phyloP scores from a whole-genome alignment of 2,797 vertebrate species.

The Aldrovandia affinis region DNA sequence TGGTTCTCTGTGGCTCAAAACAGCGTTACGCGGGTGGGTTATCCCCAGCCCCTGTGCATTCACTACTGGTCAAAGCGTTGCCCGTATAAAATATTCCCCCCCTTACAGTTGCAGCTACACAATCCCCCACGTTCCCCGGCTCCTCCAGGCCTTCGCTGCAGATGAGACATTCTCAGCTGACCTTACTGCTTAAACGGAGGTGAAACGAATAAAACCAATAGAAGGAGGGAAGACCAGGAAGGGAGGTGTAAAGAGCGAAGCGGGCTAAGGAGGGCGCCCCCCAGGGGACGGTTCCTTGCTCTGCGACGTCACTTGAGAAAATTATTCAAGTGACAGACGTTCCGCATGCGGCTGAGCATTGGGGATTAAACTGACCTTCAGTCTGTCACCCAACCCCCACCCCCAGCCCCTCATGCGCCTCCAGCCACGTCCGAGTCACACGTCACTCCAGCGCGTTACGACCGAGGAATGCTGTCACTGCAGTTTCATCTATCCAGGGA shows the following conservation, averaged over 20 bases:
- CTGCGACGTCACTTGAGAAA: neutral
- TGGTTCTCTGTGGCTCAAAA: too few relatives aligned
- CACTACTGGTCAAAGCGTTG: neutral
- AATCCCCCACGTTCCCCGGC: neutral
- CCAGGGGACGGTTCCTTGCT: neutral
- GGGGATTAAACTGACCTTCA: constrained; percentile 8
- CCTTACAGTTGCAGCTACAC: neutral
- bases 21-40: neutral
- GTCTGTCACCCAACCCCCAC: neutral
- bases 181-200: neutral
- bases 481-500: constrained; percentile 22
- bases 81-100: neutral
- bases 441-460: neutral
- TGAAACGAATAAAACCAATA: neutral
- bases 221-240: neutral
- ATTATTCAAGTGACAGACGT: neutral
- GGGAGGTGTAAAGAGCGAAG: neutral
- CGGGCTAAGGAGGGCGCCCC: neutral
- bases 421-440: neutral
- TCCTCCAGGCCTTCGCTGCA: neutral
- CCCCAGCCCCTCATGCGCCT: neutral
- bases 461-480: constrained; percentile 18
- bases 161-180: neutral
- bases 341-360: neutral
- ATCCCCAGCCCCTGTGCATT: neutral